phyloP scores from a whole-genome alignment of 2,797 vertebrate species.

The Danio tinwini region DNA sequence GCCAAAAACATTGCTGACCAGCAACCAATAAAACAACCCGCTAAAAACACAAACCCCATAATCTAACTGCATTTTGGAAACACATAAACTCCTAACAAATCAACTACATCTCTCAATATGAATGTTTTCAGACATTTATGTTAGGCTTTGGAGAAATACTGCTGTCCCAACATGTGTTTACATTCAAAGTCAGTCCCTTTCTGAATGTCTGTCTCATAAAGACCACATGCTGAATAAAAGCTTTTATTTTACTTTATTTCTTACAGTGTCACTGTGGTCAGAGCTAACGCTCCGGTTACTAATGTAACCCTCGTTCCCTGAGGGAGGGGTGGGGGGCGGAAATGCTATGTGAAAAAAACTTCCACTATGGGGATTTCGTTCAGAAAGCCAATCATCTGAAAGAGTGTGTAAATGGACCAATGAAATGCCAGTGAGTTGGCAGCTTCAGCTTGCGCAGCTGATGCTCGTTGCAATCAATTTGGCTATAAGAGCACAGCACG shows the following conservation, averaged over 20 bases:
- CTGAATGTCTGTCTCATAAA: conserved; percentile 2
- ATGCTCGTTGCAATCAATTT: no score
- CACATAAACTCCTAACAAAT: conserved; percentile 8
- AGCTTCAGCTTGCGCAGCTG: no score
- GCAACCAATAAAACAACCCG: background rate
- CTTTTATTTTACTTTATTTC: background rate
- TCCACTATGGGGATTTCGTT: no score
- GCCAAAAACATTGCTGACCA: background rate
- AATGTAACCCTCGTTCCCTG: no score
- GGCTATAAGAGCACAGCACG: no score
- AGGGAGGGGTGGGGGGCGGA: no score
- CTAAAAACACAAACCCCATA: background rate
- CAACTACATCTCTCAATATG: conserved; percentile 16
- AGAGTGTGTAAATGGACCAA: no score
- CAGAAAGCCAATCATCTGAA: no score
- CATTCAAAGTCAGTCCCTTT: conserved; percentile 1
- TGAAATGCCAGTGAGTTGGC: no score
- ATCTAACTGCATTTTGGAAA: background rate
- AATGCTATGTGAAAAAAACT: no score
- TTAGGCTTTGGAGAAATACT: background rate
- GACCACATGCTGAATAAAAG: background rate
- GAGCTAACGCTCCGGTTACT: no score
- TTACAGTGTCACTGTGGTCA: background rate
- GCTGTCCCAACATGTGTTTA: background rate
- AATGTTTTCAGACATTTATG: background rate